These are phyloP conservation scores for Cantharis flavilabris DNA, from an alignment of 2,888 invertebrate species.

Conservation along the genomic window DNA sequence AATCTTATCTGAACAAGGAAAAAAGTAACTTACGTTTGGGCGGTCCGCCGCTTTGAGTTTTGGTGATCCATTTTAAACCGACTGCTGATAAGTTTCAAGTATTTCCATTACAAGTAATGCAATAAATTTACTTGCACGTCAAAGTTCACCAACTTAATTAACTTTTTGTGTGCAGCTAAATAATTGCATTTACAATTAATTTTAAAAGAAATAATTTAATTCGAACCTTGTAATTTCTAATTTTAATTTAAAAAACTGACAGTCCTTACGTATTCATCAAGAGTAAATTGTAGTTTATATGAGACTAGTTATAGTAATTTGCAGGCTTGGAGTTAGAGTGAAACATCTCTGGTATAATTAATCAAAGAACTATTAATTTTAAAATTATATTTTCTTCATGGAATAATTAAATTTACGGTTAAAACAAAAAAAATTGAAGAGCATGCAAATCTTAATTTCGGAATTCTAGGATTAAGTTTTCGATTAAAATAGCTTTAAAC, in stretches of 20 bases:
- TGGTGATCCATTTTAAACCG: neutral
- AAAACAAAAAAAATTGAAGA: neutral
- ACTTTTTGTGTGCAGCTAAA: neutral
- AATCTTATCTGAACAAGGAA: neutral
- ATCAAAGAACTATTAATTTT: neutral
- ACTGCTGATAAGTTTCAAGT: neutral
- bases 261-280: neutral
- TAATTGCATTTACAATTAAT: neutral
- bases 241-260: conserved; percentile 1
- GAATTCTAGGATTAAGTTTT: neutral
- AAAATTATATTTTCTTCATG: neutral
- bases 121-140: neutral
- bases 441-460: neutral
- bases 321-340: neutral
- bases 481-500: neutral
- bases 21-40: neutral
- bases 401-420: neutral
- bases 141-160: neutral
- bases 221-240: neutral
- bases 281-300: neutral
- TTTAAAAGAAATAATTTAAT: neutral
- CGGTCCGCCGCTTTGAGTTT: neutral
- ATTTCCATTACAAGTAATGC: neutral
- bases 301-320: neutral
- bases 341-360: neutral